Conservation (phyloP, 2,888 invertebrate species). For the Eustalomyia histrio region DNA sequence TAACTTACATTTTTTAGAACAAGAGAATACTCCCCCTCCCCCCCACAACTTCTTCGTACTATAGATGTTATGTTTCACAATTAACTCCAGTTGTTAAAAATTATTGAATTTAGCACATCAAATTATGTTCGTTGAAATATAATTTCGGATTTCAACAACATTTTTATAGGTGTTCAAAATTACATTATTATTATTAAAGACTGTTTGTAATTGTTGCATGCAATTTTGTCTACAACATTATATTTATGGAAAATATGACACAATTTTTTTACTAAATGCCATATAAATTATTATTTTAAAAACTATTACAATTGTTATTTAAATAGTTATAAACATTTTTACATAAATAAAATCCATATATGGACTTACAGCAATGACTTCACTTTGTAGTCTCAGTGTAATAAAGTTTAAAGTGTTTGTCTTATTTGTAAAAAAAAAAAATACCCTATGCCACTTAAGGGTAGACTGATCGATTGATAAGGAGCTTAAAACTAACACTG, state of each 20-base stretch:
- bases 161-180: not conserved
- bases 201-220: not conserved
- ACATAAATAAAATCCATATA: slow-evolving; percentile 3
- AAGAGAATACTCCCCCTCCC: no score
- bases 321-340: slow-evolving; percentile 26
- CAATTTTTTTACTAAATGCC: slow-evolving; percentile 55
- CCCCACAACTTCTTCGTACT: no score
- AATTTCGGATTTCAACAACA: no score
- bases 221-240: not conserved
- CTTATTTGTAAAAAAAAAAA: not conserved
- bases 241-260: slow-evolving; percentile 56
- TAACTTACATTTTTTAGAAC: no score
- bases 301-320: slow-evolving; percentile 53
- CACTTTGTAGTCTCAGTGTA: slow-evolving; percentile 25
- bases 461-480: not conserved
- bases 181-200: not conserved
- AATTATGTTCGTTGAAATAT: not conserved
- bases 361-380: slow-evolving; percentile 51
- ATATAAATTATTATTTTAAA: slow-evolving; percentile 38
- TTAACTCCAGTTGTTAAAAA: no score
- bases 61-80: no score
- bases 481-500: no score
- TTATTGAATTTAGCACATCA: not conserved
- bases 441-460: slow-evolving; percentile 7
- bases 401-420: slow-evolving; percentile 22